Conservation (phyloP, 2,113 vertebrate genomes). For the Hucho hucho region DNA sequence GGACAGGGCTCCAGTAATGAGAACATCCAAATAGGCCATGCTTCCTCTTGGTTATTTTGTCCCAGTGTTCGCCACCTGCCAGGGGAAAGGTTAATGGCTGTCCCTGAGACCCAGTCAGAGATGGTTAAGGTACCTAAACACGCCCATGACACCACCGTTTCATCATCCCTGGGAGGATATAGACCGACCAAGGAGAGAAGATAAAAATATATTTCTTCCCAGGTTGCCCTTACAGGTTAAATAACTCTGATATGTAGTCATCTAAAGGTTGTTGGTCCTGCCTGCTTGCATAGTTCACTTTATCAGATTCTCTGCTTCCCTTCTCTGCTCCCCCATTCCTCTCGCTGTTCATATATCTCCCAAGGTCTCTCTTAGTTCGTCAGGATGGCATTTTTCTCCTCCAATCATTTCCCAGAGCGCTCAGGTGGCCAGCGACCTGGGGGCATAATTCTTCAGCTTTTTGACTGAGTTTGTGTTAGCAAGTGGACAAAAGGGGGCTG, state of each 20-base stretch:
- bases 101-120: slow-evolving; percentile 38
- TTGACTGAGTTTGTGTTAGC: slow-evolving; percentile 32
- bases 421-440: slow-evolving; percentile 41
- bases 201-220: background rate
- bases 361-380: slow-evolving; percentile 3
- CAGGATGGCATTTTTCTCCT: slow-evolving; percentile 22
- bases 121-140: slow-evolving; percentile 50
- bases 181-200: slow-evolving; percentile 20
- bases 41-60: slow-evolving; percentile 3
- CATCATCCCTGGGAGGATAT: slow-evolving; percentile 29
- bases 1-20: slow-evolving; percentile 33
- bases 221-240: background rate
- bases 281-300: background rate
- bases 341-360: slow-evolving; percentile 1
- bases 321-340: background rate
- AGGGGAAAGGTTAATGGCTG: slow-evolving; percentile 59
- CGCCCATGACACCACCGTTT: slow-evolving; percentile 20
- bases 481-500: slow-evolving; percentile 42
- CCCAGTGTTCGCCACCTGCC: slow-evolving; percentile 7
- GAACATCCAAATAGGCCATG: slow-evolving; percentile 24
- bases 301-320: background rate
- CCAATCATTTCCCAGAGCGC: slow-evolving; percentile 43
- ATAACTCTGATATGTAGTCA: background rate
- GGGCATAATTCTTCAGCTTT: slow-evolving; percentile 29
- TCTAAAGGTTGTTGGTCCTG: background rate